These are phyloP conservation scores for Andrena haemorrhoa DNA, from an alignment of 2,888 invertebrate species.

Conservation along the genomic window DNA sequence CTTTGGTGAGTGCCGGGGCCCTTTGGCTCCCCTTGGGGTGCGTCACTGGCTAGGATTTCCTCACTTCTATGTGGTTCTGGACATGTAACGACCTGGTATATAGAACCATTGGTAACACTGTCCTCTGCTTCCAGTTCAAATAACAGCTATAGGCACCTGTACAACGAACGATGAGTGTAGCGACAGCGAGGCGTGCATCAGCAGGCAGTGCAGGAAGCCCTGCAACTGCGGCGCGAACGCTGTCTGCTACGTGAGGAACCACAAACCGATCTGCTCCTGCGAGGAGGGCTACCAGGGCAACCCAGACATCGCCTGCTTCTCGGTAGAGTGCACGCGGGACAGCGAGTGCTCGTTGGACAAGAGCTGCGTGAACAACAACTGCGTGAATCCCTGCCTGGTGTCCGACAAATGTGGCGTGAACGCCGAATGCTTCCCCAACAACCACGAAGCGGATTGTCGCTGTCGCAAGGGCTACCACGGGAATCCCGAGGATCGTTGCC, in stretches of 20 bases:
- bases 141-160: conserved; percentile 88
- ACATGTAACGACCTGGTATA: neutral
- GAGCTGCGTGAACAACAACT: conserved; percentile 94
- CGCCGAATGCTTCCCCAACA: conserved; percentile 92
- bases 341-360: conserved; percentile 94
- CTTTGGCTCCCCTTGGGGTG: too few species aligned
- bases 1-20: too few species aligned
- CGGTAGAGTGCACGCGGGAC: conserved; percentile 93
- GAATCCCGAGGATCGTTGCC: conserved; percentile 91
- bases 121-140: conserved; percentile 86
- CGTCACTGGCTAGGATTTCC: too few species aligned
- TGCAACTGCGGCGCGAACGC: conserved; percentile 95
- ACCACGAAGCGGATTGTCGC: conserved; percentile 91
- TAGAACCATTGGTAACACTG: neutral
- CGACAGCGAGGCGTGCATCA: conserved; percentile 92
- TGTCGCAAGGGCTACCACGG: conserved; percentile 93
- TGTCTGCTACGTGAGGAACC: conserved; percentile 92
- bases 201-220: conserved; percentile 94
- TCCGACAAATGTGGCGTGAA: conserved; percentile 93
- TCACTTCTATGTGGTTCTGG: too few species aligned
- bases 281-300: conserved; percentile 94
- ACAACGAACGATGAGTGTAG: conserved; percentile 92
- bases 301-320: conserved; percentile 92
- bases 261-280: conserved; percentile 95
- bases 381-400: conserved; percentile 93